Evolutionary conservation across 2,797 vertebrate species (phyloP).

Genomic region (Heliangelus exortis): DNA sequence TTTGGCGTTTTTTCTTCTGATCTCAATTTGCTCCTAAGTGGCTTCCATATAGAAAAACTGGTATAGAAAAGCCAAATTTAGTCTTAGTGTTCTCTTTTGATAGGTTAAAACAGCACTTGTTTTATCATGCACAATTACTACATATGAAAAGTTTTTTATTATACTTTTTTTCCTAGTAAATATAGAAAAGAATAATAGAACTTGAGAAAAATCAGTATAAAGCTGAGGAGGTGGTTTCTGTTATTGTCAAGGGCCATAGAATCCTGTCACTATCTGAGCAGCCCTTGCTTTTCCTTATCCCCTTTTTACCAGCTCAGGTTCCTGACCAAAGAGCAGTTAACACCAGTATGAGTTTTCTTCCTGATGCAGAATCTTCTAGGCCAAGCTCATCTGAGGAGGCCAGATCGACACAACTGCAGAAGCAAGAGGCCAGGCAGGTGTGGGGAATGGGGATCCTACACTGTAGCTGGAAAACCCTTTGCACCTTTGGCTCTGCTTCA

Average conservation of each 20-base stretch:
- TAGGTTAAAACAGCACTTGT: neutral
- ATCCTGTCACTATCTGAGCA: neutral
- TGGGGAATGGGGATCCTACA: rapidly evolving
- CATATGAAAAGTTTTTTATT: neutral
- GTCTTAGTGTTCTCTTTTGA: neutral
- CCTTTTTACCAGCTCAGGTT: neutral
- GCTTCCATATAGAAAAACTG: neutral
- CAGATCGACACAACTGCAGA: neutral
- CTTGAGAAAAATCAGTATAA: neutral
- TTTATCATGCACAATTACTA: neutral
- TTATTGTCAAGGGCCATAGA: rapidly evolving
- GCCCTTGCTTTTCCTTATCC: neutral
- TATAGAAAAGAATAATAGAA: neutral
- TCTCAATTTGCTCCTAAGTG: neutral
- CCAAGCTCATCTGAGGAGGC: neutral
- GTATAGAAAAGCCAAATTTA: neutral
- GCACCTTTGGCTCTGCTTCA: neutral
- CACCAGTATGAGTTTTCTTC: neutral
- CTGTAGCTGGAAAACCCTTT: neutral
- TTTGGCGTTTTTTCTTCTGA: neutral
- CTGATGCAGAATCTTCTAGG: neutral
- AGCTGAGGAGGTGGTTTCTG: neutral
- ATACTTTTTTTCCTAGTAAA: neutral
- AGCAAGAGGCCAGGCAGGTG: neutral
- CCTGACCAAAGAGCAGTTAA: neutral